Base-by-base conservation (phyloP, 2,797 vertebrate genomes). In the Artibeus lituratus region DNA sequence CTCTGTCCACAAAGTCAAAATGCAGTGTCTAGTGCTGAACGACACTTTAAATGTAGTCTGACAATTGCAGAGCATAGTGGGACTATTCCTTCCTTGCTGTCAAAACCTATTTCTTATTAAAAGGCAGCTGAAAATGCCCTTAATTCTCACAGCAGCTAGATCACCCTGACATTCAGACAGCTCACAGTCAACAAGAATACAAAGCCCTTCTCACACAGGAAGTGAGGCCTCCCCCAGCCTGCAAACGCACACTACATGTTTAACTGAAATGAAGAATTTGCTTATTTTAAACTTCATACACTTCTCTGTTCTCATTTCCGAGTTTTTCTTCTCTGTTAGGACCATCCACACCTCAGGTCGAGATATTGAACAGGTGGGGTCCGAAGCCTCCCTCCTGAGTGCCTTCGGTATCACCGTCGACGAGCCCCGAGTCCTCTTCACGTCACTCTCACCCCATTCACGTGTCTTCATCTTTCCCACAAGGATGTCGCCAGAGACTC, bases 381-480 rank as follows among this genome's bases (percentile, higher is more conserved):
- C 55, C 0, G 1, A 24, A 35, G 24, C 32, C 44, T 74, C 77
- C 49, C 5, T 92, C 59, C n/a, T 16, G 8, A 24, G 39, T 76
- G 59, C 9, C 74, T 42, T 73, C 84, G 77, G 32, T 22, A 51
- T n/a, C 49, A 55, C 29, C 15, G 0, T 47, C 67, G 12, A n/a
- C 21, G 22, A 7, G 18, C 14, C 37, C 26, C 2, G 44, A 69
- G 15, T 44, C 53, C 73, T 77, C 39, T 69, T 19, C 42, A 18
- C 16, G 37, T 65, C 21, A 67, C 69, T 65, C 10, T 82, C 37
- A 26, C 67, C 26, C 85, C 18, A 39, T 32, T 85, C 39, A 10
- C 32, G 1, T 86, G 90, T 92, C 92, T 96, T 90, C 83, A 59
- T 95, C 65, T 51, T 96, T 94, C 94, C 86, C 90, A 74, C 12